Conservation (phyloP, 2,888 invertebrate species). For the Chrysodeixis includens region DNA sequence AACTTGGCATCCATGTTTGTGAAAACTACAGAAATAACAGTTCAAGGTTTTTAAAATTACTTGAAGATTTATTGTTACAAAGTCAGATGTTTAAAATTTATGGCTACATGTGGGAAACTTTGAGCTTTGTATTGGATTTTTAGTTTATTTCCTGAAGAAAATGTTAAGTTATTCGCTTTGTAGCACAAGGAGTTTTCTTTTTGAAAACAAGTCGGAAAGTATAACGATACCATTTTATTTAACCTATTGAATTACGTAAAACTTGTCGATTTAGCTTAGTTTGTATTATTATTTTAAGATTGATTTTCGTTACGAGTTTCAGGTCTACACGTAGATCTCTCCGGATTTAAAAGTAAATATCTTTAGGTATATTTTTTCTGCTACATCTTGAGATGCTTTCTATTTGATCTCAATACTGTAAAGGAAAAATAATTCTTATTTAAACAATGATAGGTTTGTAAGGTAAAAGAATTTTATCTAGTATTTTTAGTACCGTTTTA, state of each 20-base stretch:
- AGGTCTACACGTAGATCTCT: too few species aligned
- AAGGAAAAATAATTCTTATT: too few species aligned
- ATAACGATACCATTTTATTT: not conserved
- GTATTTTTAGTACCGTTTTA: too few species aligned
- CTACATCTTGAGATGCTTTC: too few species aligned
- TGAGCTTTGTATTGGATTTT: slow-evolving; percentile 1
- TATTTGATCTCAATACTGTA: too few species aligned
- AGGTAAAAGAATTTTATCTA: too few species aligned
- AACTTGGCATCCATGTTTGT: not conserved
- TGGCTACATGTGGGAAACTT: slow-evolving; percentile 23
- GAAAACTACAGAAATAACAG: not conserved
- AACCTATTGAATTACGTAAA: not conserved
- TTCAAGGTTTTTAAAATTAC: slow-evolving; percentile 5
- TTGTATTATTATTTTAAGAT: too few species aligned
- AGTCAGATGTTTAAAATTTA: slow-evolving; percentile 28
- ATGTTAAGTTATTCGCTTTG: not conserved
- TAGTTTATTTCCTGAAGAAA: slow-evolving; percentile 18
- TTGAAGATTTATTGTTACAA: slow-evolving; percentile 17
- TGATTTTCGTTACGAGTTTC: too few species aligned
- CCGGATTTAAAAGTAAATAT: too few species aligned
- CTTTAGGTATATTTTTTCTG: too few species aligned
- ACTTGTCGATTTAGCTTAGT: too few species aligned
- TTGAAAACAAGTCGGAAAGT: not conserved
- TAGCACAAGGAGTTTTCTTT: slow-evolving; percentile 4
- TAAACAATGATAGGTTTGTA: too few species aligned